Evolutionary conservation across 2,113 vertebrate species (phyloP), one percentile per base, ranked within the genome.

Genomic region (Nyctibius bracteatus): DNA sequence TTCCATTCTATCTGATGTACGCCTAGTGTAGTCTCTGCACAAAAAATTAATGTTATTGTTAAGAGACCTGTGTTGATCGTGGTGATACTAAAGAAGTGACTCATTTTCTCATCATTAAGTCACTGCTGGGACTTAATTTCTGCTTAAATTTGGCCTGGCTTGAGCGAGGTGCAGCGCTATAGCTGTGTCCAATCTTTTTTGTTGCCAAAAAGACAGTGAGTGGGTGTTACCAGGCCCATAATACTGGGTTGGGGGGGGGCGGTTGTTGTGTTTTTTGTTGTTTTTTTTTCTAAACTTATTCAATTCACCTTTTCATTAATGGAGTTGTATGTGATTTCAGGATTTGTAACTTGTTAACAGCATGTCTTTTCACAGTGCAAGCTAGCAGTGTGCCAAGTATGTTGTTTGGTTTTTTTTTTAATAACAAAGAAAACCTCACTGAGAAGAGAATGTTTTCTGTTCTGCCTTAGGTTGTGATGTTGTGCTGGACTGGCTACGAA

Each of bases 401-500:
- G 3, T 49, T 33, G 9, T 27, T 25, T 5, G 10, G 8, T 27
- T 18, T 46, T 71, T 57, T 66, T 81, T 75, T 39, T 10, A 5
- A 0, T 72, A 55, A 39, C 13, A 18, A 55, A 71, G 43, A 35
- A 85, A 41, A 62, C 15, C 8, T 93, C 14, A 6, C 20, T 75
- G 68, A 74, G 65, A 59, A 55, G 41, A 30, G 28, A 17, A 43
- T 37, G 5, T 67, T 92, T 92, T 65, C 19, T 90, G 3, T 78
- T 95, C 51, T 68, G 6, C 30, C 39, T 47, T 68, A 99, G 99
- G 99, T 3, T 99, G 99, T 54, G 98, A 98, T 67, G 98, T 98
- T 95, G 99, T 99, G n/a, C 97, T 99, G 92, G 98, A 99, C n/a
- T 99, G 99, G 99, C 98, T 99, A 27, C 98, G 99, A 86, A 99